These are phyloP conservation scores for Hemithea aestivaria DNA, from an alignment of 2,888 invertebrate genomes.

Conservation along the genomic window DNA sequence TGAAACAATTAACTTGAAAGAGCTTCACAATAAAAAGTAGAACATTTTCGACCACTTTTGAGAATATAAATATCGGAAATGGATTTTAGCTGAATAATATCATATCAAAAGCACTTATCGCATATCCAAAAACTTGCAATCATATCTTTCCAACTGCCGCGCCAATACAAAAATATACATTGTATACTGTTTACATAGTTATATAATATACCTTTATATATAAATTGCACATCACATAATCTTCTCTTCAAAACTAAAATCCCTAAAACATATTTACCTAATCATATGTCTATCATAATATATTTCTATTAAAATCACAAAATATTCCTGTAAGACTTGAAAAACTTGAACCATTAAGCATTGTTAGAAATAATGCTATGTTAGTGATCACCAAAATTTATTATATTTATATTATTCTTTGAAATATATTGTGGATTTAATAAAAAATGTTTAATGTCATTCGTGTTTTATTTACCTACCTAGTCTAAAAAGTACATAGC, in stretches of 20 bases:
- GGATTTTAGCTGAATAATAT: no score
- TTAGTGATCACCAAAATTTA: constrained; percentile 67
- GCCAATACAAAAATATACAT: no score
- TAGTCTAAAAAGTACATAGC: no score
- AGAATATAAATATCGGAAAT: no score
- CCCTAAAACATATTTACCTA: constrained; percentile 13
- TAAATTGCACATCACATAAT: constrained; percentile 26
- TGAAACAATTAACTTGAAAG: no score
- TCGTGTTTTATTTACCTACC: constrained; percentile 59
- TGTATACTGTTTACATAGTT: no score
- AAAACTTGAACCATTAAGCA: constrained; percentile 40
- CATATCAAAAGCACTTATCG: not conserved
- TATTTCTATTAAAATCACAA: constrained; percentile 45
- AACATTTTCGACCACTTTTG: no score
- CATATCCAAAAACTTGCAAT: not conserved
- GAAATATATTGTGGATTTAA: constrained; percentile 77
- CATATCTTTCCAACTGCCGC: constrained; percentile 1
- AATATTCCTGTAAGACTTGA: constrained; percentile 49
- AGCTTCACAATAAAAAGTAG: no score
- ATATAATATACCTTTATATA: no score
- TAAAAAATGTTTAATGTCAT: constrained; percentile 69
- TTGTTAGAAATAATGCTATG: constrained; percentile 59
- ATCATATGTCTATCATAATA: constrained; percentile 6
- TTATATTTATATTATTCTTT: constrained; percentile 77
- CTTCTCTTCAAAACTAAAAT: constrained; percentile 11